Evolutionary conservation across 1,140 invertebrate genomes (phyloP), one percentile per base, ranked within the genome.

Genomic region (Drosophila erecta): DNA sequence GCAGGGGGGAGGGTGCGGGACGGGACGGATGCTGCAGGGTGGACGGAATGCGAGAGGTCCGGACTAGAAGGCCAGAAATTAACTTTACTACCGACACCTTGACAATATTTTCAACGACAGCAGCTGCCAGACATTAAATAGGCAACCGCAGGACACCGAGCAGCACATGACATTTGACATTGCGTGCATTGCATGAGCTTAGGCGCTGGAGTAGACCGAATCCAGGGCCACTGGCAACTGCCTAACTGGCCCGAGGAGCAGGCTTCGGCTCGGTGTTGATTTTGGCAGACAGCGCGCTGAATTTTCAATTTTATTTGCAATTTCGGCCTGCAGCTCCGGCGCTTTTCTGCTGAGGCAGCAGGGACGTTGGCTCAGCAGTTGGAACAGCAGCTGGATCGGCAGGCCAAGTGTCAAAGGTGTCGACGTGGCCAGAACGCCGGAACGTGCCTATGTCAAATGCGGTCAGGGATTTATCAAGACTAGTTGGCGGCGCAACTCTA

Each of bases 31-130:
- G 30, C 0, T 4, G 11, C 17, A 15, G 17, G 17, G 10, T n/a
- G 10, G 22, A 11, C 14, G 6, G 30, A 15, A 22, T 30, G 30
- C 37, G 37, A 38, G 41, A 22, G 33, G 46, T 47, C 30, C 38
- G 51, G 44, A 55, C 58, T 71, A 58, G 47, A 71, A 66, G 72
- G 47, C 65, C 70, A 64, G 44, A 89, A 89, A 89, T 90, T 90
- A 89, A 89, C 84, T 89, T 72, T 72, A 90, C 84, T 90, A 78
- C 76, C 66, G 84, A 84, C 84, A 90, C 84, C 84, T 89, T 89
- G 85, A 90, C 85, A 90, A 90, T 83, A 83, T 87, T 87, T 79
- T 77, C 73, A 66, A 57, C 55, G 60, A 62, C 62, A 76, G 70
- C 47, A 67, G 61, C 44, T 60, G 56, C 41, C 30, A 57, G 67